A percentile compares a stretch with the other conserved stretches of the same genome.
These are phyloP conservation scores for Dicyrtomina minuta DNA, from an alignment of 2,888 invertebrate species.

Conservation along the genomic window DNA sequence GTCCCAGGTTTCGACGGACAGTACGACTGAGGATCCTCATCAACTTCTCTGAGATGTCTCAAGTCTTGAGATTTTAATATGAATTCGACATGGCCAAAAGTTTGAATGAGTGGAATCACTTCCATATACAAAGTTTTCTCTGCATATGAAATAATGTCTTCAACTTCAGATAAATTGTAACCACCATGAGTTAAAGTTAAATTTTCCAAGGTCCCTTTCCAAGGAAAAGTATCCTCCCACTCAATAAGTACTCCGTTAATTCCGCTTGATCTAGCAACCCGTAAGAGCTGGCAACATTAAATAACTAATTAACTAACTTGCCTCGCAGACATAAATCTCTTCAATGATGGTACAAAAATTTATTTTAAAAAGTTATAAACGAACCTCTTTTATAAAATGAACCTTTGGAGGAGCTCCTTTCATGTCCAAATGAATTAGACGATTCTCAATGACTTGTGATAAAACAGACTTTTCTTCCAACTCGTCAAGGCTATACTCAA, in stretches of 20 bases:
- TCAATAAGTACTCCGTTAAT: constrained; percentile 80
- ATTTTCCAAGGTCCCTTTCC: constrained; percentile 63
- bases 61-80: constrained; percentile 73
- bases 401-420: constrained; percentile 73
- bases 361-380: not conserved
- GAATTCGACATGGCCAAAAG: constrained; percentile 85
- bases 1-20: constrained; percentile 70
- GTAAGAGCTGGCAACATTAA: constrained; percentile 57
- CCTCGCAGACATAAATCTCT: too few species aligned
- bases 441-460: constrained; percentile 53
- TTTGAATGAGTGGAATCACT: constrained; percentile 80
- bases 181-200: constrained; percentile 62
- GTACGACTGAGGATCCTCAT: constrained; percentile 68
- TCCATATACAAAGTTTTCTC: constrained; percentile 65
- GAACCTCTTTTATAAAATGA: constrained; percentile 61
- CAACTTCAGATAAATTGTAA: constrained; percentile 69
- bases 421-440: constrained; percentile 71
- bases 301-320: too few species aligned
- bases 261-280: constrained; percentile 67
- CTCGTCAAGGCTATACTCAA: constrained; percentile 37
- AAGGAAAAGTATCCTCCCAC: constrained; percentile 90
- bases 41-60: constrained; percentile 67
- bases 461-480: constrained; percentile 43
- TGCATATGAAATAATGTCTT: constrained; percentile 67
- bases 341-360: too few species aligned